Evolutionary conservation across 2,113 vertebrate species (phyloP).

Genomic region (Semnopithecus entellus): DNA sequence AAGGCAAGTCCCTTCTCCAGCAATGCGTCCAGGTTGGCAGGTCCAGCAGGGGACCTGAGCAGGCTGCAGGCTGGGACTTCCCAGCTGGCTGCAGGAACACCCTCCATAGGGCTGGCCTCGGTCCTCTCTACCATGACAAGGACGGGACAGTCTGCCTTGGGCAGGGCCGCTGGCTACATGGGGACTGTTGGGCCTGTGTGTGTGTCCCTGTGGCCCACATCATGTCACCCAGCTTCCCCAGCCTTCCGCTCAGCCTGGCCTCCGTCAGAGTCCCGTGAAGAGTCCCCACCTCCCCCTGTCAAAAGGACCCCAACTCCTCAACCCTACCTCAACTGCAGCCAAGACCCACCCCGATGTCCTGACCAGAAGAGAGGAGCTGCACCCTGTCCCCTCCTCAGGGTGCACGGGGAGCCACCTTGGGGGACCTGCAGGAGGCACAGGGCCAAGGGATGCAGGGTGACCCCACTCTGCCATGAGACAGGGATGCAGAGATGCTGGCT

Average conservation of each 20-base stretch:
- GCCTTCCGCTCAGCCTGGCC: rapidly evolving
- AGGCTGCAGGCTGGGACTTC: neutral
- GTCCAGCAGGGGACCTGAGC: rapidly evolving
- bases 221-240: rapidly evolving
- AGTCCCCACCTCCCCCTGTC: neutral
- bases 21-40: neutral
- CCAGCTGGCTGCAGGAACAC: rapidly evolving
- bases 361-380: rapidly evolving
- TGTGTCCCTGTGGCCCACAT: neutral
- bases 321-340: rapidly evolving
- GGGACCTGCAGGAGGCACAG: neutral
- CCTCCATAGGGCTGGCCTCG: neutral
- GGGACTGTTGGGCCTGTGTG: neutral
- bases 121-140: neutral
- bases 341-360: neutral
- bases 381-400: neutral
- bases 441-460: neutral
- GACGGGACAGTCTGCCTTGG: neutral
- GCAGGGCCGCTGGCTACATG: neutral
- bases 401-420: neutral
- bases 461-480: neutral
- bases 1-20: too few relatives aligned
- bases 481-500: conserved; percentile 69
- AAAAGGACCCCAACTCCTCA: neutral
- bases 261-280: rapidly evolving